Conservation (phyloP, 1,140 invertebrate genomes). For the Spodoptera litura region DNA sequence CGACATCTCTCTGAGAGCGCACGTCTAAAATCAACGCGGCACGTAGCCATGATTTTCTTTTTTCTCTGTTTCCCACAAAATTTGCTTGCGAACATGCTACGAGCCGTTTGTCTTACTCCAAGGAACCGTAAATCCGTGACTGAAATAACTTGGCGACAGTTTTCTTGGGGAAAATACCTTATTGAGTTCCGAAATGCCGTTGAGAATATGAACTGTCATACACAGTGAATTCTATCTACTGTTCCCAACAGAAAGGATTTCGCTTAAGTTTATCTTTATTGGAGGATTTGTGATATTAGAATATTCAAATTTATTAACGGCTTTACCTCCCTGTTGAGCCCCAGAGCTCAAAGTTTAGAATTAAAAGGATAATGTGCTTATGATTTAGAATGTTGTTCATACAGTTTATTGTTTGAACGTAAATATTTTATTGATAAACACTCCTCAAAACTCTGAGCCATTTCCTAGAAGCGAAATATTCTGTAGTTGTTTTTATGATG, state of each 20-base stretch:
- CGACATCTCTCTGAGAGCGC: conserved; percentile 28
- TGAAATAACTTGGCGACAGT: conserved; percentile 61
- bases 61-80: conserved; percentile 59
- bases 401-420: not conserved
- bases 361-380: not conserved
- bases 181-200: conserved; percentile 45
- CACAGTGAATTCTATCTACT: conserved; percentile 35
- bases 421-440: not conserved
- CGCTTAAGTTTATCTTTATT: conserved; percentile 29
- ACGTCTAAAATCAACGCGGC: conserved; percentile 44
- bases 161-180: conserved; percentile 44
- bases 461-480: not conserved
- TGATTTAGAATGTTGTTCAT: not conserved
- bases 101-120: conserved; percentile 67
- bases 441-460: not conserved
- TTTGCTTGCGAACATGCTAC: conserved; percentile 65
- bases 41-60: conserved; percentile 60
- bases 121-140: conserved; percentile 69
- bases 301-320: conserved; percentile 22
- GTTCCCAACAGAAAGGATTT: conserved; percentile 30
- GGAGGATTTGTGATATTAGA: conserved; percentile 18
- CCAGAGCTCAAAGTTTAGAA: conserved; percentile 1
- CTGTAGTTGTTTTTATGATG: conserved; percentile 15
- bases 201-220: conserved; percentile 51
- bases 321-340: not conserved